Evolutionary conservation across 2,888 invertebrate species (phyloP), one percentile per base, ranked within the genome.

Genomic region (Ochropleura leucogaster): DNA sequence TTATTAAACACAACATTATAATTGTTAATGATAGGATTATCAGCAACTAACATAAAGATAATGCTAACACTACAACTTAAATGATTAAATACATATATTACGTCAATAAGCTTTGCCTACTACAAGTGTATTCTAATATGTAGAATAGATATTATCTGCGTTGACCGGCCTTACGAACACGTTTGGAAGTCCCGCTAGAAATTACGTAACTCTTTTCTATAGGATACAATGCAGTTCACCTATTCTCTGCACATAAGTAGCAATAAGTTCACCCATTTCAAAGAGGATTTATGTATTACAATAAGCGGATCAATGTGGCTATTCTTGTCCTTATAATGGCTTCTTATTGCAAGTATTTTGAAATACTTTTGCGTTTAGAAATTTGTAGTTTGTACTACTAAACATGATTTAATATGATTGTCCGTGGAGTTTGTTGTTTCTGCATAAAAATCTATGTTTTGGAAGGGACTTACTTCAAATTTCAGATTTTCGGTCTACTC

Each of bases 231-330:
- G 51, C 40, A 51, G 20, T 5, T 30, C 4, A 42, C 42, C 3
- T 57, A 1, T 46, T 42, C n/a, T 40, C 18, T 67, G 55, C 51
- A 51, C 46, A 49, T 66, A 79, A 72, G 46, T 66, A 47, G 18
- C 53, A 73, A 57, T 62, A 63, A n/a, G 40, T 51, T 47, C 40
- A 51, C 46, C 47, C 12, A 44, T 44, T 74, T 20, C 46, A 55
- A 62, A 66, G 55, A 66, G 42, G 40, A 63, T 74, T 57, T 74
- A 74, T 49, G 42, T 55, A 63, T 67, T 74, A 57, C 20, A 57
- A 16, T 78, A 67, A 80, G 74, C 67, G 51, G 74, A 74, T 78
- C 42, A 60, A 8, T 74, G 46, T 30, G 46, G 63, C 16, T 42
- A 79, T 59, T 20, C 53, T 60, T 42, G 53, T 47, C 42, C 18